phyloP scores from a whole-genome alignment of 2,113 vertebrate genomes.

The Nicator chloris region DNA sequence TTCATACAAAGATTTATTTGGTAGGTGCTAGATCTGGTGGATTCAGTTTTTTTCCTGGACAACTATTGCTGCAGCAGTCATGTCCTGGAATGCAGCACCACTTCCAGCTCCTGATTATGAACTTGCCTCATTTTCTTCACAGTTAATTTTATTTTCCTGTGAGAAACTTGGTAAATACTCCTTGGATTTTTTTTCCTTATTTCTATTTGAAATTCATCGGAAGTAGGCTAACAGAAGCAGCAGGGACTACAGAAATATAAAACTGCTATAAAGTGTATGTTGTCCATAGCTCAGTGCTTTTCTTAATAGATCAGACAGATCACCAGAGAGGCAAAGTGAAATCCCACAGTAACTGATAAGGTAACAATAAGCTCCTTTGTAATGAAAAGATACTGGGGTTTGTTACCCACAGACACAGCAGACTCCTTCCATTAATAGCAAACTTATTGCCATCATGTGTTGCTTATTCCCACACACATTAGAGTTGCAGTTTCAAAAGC shows the following conservation, averaged over 20 bases:
- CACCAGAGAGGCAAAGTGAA: constrained; percentile 40
- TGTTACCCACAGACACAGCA: constrained; percentile 22
- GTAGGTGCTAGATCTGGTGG: not conserved
- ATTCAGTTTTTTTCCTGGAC: not conserved
- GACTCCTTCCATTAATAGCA: constrained; percentile 49
- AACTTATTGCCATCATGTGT: constrained; percentile 34
- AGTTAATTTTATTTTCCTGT: not conserved
- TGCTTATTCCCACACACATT: constrained; percentile 40
- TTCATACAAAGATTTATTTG: not conserved
- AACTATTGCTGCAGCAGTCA: not conserved
- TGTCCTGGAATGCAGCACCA: not conserved
- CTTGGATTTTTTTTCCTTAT: not conserved
- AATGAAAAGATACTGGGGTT: constrained; percentile 40
- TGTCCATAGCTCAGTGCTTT: constrained; percentile 56
- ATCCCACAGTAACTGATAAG: constrained; percentile 27
- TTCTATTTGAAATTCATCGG: constrained; percentile 5
- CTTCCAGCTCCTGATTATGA: not conserved
- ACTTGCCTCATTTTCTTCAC: not conserved
- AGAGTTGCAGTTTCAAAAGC: constrained; percentile 36
- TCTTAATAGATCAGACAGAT: constrained; percentile 49
- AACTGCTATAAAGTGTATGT: constrained; percentile 33
- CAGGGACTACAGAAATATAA: constrained; percentile 16
- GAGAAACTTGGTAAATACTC: not conserved
- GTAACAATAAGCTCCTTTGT: constrained; percentile 49
- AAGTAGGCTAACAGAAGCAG: constrained; percentile 14